Conservation (phyloP, 2,888 invertebrate species). For the Agrotis puta region DNA sequence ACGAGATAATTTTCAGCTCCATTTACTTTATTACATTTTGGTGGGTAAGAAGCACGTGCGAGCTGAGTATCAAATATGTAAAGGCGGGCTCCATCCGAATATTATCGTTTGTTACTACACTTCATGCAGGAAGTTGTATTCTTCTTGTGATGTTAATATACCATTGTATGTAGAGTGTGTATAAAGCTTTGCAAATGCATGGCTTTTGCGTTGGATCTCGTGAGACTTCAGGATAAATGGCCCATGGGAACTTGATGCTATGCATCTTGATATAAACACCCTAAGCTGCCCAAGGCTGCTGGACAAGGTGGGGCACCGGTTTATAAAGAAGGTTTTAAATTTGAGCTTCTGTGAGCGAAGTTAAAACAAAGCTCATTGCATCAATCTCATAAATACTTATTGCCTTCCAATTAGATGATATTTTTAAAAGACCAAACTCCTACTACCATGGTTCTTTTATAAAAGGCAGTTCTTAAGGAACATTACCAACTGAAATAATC, state of each 20-base stretch:
- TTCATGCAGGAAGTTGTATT: conserved; percentile 39
- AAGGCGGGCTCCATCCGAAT: conserved; percentile 40
- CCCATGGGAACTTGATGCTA: background rate
- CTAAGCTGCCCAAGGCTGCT: too few species aligned
- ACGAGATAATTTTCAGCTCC: conserved; percentile 80
- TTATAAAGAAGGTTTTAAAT: too few species aligned
- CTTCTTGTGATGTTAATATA: conserved; percentile 29
- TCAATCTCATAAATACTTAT: too few species aligned
- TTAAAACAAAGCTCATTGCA: too few species aligned
- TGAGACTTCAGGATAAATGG: background rate
- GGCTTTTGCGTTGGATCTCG: background rate
- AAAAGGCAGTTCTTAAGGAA: background rate
- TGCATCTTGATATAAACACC: background rate
- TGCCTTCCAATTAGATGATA: too few species aligned
- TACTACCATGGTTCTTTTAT: too few species aligned
- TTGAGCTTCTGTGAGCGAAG: too few species aligned
- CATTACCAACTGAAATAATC: background rate
- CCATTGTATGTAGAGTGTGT: conserved; percentile 9
- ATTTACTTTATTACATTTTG: conserved; percentile 81
- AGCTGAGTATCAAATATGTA: conserved; percentile 61
- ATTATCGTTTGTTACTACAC: conserved; percentile 56
- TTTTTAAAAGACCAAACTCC: background rate
- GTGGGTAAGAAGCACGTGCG: conserved; percentile 71
- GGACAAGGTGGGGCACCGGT: too few species aligned
- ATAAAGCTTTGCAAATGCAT: background rate